Base-by-base conservation (phyloP, 2,113 vertebrate species). In the Salvelinus alpinus region DNA sequence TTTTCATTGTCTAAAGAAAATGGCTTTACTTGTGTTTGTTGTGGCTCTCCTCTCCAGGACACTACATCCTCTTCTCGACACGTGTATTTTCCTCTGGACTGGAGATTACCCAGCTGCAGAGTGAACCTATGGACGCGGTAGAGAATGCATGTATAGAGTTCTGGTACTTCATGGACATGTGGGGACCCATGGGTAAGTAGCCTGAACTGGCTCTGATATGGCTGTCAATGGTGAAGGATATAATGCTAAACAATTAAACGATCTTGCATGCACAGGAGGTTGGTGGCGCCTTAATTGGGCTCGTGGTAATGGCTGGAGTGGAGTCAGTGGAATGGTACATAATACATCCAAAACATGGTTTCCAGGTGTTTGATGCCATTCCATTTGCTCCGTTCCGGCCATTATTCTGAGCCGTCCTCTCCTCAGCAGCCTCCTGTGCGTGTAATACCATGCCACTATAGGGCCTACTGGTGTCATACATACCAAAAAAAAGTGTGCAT, bases 121-220 rank as follows among this genome's bases (percentile, higher is more conserved):
- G 91, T 82, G 93, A 93, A 72, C 57, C 68, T 1, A 86, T 94
- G 91, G 81, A 80, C 5, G 74, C 87, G 20, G 86, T 84, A 16
- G 80, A 90, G 3, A 77, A 24, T 11, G 89, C 86, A 6, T 94
- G 93, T 29, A 83, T 94, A 57, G 87, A 91, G 76, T 82, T 94
- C 59, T 94, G 92, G 92, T 88, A 90, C 82, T 3, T 64, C 1
- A 18, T 79, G 5, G 0, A 1, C 0, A 78, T 72, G 6, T 91
- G 86, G 86, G 0, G 0, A 14, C 0, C 0, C 0, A 0, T 0
- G 3, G 3, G 92, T 94, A 65, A 92, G 91, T 66, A 20, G 60
- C 60, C 22, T 22, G 0, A 9, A n/a, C 60, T 11, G n/a, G 20
- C 12, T 25, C 6, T 22, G 7, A 8, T 13, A 18, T 13, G 16